These are phyloP conservation scores for Pristionchus entomophagus DNA, from an alignment of 2,888 invertebrate genomes.

Conservation along the genomic window DNA sequence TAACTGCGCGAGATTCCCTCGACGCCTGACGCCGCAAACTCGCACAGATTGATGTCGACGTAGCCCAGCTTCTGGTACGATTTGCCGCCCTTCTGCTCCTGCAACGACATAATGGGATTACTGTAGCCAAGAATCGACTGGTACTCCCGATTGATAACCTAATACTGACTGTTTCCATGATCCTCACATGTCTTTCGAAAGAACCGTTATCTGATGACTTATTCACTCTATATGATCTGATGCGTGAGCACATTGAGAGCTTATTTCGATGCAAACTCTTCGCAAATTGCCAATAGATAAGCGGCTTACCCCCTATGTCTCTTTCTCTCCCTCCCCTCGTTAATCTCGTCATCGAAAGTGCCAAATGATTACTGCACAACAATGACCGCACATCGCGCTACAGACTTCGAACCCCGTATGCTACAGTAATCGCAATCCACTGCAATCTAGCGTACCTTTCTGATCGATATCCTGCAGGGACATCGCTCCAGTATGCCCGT, in stretches of 20 bases:
- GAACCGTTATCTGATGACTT: background rate
- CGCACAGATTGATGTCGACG: conserved; percentile 95
- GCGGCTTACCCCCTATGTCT: background rate
- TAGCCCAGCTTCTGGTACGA: conserved; percentile 96
- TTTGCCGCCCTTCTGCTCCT: conserved; percentile 86
- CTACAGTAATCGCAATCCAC: background rate
- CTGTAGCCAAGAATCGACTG: background rate
- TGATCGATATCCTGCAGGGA: conserved; percentile 91
- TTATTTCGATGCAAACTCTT: background rate
- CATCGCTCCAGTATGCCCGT: conserved; percentile 95
- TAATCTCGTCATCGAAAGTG: conserved; percentile 24
- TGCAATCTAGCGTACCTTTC: conserved; percentile 83
- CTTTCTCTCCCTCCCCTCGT: background rate
- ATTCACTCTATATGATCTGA: background rate
- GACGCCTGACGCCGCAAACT: conserved; percentile 93
- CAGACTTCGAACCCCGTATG: background rate
- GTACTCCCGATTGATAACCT: background rate
- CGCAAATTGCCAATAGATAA: conserved; percentile 3
- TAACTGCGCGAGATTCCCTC: conserved; percentile 85
- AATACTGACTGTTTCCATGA: background rate
- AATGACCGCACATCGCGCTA: background rate
- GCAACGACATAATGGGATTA: conserved; percentile 53
- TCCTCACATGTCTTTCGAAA: background rate
- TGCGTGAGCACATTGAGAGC: background rate
- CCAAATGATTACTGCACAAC: conserved; percentile 24